A percentile compares a stretch with the other conserved stretches of the same genome.
phyloP scores from a whole-genome alignment of 2,888 invertebrate species.

The Spicauda simplicius region DNA sequence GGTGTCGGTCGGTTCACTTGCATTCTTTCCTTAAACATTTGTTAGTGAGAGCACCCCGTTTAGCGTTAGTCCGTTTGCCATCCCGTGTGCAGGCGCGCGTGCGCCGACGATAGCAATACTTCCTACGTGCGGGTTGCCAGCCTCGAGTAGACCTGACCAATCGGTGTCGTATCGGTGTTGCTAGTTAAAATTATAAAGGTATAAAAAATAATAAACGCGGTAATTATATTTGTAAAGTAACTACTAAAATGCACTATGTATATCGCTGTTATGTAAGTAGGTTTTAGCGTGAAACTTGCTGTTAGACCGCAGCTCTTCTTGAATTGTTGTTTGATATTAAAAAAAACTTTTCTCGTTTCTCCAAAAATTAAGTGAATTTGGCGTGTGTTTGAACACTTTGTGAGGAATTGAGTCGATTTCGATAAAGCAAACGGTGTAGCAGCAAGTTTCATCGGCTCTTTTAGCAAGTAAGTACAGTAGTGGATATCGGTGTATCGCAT shows the following conservation, averaged over 20 bases:
- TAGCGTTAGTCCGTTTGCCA: slow-evolving; percentile 40
- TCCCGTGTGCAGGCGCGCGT: neutral
- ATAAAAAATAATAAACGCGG: slow-evolving; percentile 46
- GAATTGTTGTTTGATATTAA: neutral
- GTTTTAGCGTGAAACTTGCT: slow-evolving; percentile 44
- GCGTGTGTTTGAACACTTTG: neutral
- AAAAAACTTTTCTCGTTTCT: neutral
- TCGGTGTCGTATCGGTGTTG: slow-evolving; percentile 78
- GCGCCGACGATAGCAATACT: slow-evolving; percentile 1
- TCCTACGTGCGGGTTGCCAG: slow-evolving; percentile 36
- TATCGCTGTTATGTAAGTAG: slow-evolving; percentile 55
- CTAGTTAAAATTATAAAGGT: slow-evolving; percentile 59
- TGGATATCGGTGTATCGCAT: slow-evolving; percentile 16
- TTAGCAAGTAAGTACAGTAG: neutral
- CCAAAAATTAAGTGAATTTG: neutral
- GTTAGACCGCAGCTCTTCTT: neutral
- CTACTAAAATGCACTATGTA: slow-evolving; percentile 58
- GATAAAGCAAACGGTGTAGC: neutral
- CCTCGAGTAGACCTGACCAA: slow-evolving; percentile 67
- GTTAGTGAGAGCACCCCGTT: slow-evolving; percentile 41
- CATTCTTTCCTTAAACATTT: neutral
- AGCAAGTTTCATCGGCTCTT: neutral
- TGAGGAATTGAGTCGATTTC: neutral
- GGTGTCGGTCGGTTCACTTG: slow-evolving; percentile 11
- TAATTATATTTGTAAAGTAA: slow-evolving; percentile 58